Evolutionary conservation across 2,113 vertebrate genomes (phyloP).

Genomic region (Psophia crepitans): DNA sequence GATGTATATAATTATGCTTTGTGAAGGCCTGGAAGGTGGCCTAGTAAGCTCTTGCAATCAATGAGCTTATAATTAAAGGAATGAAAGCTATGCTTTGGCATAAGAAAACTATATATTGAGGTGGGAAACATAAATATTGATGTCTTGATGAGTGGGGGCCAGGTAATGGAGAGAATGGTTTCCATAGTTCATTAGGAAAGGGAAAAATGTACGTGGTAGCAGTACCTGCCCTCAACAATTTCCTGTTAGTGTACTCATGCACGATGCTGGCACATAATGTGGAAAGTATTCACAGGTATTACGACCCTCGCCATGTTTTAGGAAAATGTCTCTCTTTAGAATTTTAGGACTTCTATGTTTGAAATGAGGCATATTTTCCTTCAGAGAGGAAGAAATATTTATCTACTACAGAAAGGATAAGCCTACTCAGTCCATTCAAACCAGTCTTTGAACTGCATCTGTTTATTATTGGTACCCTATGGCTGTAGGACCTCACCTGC

Average conservation of each 20-base stretch:
- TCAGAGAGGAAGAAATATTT: neutral
- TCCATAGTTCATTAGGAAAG: neutral
- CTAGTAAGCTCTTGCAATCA: neutral
- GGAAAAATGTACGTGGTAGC: neutral
- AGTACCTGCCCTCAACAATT: neutral
- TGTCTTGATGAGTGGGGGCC: neutral
- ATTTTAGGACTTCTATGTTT: neutral
- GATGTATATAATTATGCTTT: neutral
- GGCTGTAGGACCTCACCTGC: neutral
- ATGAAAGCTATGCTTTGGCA: neutral
- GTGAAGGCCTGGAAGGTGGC: neutral
- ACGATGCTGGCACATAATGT: neutral
- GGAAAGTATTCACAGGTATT: neutral
- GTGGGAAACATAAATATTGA: neutral
- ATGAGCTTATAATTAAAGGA: neutral
- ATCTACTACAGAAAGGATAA: neutral
- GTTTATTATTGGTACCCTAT: neutral
- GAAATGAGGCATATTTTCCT: neutral
- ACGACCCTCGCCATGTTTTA: neutral
- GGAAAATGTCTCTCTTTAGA: neutral
- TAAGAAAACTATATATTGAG: neutral
- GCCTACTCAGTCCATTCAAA: neutral
- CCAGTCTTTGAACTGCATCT: rapidly evolving
- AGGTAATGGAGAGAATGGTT: neutral
- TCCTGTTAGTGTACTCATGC: neutral